A percentile compares a stretch with the other conserved stretches of the same genome.
These are phyloP conservation scores for Mycalesis mineus DNA, from an alignment of 2,888 invertebrate genomes.

Conservation along the genomic window DNA sequence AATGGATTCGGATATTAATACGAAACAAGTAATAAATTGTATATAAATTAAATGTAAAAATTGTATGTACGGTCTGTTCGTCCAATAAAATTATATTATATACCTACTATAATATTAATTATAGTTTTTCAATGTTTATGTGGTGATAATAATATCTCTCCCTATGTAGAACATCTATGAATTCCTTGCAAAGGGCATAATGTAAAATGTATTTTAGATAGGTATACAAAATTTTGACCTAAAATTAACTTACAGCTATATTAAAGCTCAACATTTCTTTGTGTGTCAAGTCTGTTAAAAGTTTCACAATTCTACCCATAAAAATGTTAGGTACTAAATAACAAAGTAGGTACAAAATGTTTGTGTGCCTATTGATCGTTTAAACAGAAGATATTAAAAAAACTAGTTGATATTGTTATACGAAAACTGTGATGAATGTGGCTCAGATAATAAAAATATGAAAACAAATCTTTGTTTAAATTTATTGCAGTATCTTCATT, in stretches of 20 bases:
- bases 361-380: background rate
- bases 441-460: conserved; percentile 54
- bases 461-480: conserved; percentile 12
- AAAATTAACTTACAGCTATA: too few relatives aligned
- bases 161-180: background rate
- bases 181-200: conserved; percentile 1
- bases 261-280: conserved; percentile 12
- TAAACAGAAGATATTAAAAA: conserved; percentile 13
- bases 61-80: conserved; percentile 21
- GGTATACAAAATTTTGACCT: conserved; percentile 4
- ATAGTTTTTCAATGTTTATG: conserved; percentile 10
- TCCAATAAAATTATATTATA: conserved; percentile 14
- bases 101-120: background rate
- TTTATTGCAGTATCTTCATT: background rate
- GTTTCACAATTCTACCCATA: too few relatives aligned
- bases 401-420: conserved; percentile 34
- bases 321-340: too few relatives aligned
- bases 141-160: background rate
- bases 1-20: too few relatives aligned
- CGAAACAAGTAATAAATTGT: background rate
- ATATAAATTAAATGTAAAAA: background rate
- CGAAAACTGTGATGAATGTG: conserved; percentile 69
- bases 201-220: conserved; percentile 6
- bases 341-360: too few relatives aligned
- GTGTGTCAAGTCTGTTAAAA: background rate